Evolutionary conservation across 2,113 vertebrate species (phyloP), one percentile per base, ranked within the genome.

Genomic region (Pseudolaguvia tuberculata): DNA sequence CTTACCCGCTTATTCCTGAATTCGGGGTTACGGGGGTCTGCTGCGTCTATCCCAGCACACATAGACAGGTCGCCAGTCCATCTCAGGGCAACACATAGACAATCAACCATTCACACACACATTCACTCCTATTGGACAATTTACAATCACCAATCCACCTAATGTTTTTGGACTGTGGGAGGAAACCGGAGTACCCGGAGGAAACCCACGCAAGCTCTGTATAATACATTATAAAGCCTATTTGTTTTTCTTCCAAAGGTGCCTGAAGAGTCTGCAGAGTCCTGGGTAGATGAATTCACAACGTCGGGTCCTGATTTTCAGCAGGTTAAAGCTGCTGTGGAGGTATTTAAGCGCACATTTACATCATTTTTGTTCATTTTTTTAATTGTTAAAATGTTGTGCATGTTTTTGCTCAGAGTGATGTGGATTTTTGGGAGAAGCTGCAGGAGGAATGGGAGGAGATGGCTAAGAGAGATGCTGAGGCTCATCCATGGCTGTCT

Each of bases 381-480:
- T 5, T 42, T 42, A 35, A 35, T 42, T 42, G 5, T 42, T 42
- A 7, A 42, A 42, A 42, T 42, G 5, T 42, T 78, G 56, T 31
- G 73, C 71, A 67, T 57, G 39, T 70, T 18, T 50, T 14, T 4
- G 2, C 45, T 48, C 88, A 99, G 97, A 97, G 96, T 77, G 96
- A 99, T 89, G 93, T 97, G 42, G 97, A 98, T 89, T 99, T 99
- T 90, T 99, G 97, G 97, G 97, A 99, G 89, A 98, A 96, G 86
- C 92, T 99, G 79, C 97, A 99, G 90, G 93, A 95, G 82, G 97
- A 99, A 83, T 94, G 97, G 94, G 97, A 99, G 85, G 96, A 98
- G 87, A 98, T 99, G 97, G 94, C 95, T 0, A 98, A 96, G 84
- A 89, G 96, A 82, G 97, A 99, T 12, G 95, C 97, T 15, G 96